Base-by-base conservation (phyloP, 2,797 vertebrate species). In the Lithobates sylvaticus region DNA sequence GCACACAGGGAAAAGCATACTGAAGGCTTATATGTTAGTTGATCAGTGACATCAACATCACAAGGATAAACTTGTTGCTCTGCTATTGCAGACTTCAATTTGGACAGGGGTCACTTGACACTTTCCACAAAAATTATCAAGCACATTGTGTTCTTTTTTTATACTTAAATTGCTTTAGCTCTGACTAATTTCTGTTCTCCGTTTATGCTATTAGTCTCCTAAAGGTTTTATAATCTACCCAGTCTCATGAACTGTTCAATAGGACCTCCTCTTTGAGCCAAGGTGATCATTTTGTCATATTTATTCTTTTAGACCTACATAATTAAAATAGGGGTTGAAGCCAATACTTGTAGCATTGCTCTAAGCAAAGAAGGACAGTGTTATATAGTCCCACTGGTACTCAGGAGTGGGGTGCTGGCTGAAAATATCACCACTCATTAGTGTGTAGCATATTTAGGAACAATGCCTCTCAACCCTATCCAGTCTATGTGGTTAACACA, bases 41-140 rank as follows among this genome's bases (percentile, higher is more conserved):
- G 12, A 76, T 78, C 13, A 21, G 12, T 61, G 68, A 71, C 44
- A 64, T 39, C 74, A 69, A 23, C 26, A 77, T 54, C 74, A 75
- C 42, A 50, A 50, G 76, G 61, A 64, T 54, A 69, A 69, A 77
- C 61, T n/a, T 50, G 26, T 47, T 65, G 34, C 34, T 26, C 54
- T 64, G 54, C 16, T 73, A 10, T 3, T 82, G 29, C 34, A 61
- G 34, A 21, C 29, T 34, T 76, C 15, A 27, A 12, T 26, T 54
- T 68, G 61, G 26, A 75, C 1, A 18, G 23, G 8, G 32, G n/a
- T 83, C 61, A 68, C 7, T 54, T 77, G 44, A 70, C 26, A 12
- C n/a, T 29, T 84, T 2, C 29, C 29, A 76, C 29, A 76, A 54
- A 65, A 68, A 7, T 27, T 76, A 76, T 34, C 61, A 76, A 58